Conservation (phyloP, 2,888 invertebrate genomes). For the Macrophya annulata region DNA sequence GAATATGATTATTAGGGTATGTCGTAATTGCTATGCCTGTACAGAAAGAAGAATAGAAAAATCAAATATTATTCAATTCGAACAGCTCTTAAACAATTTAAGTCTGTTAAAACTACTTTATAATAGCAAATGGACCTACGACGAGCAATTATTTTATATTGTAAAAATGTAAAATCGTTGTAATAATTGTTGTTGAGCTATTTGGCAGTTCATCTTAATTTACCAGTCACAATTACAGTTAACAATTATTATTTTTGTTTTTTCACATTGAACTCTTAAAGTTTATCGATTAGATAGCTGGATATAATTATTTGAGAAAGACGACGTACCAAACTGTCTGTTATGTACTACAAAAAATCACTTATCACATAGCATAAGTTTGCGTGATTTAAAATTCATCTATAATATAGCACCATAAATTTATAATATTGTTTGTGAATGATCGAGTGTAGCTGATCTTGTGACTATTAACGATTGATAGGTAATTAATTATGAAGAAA, state of each 20-base stretch:
- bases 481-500: not conserved
- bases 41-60: conserved; percentile 9
- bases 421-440: conserved; percentile 14
- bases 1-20: not conserved
- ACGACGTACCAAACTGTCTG: conserved; percentile 4
- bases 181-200: conserved; percentile 26
- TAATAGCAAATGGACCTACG: conserved; percentile 1
- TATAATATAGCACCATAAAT: conserved; percentile 50
- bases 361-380: conserved; percentile 21
- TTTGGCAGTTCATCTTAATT: conserved; percentile 24
- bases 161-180: conserved; percentile 55
- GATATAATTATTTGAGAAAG: not conserved
- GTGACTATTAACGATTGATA: not conserved
- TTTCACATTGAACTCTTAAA: not conserved
- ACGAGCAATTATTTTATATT: conserved; percentile 35
- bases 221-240: not conserved
- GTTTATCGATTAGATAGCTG: not conserved
- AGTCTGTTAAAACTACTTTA: conserved; percentile 8
- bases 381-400: not conserved
- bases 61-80: conserved; percentile 1
- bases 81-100: not conserved
- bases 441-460: not conserved
- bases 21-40: not conserved
- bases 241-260: not conserved
- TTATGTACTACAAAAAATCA: conserved; percentile 13